Conservation (phyloP, 2,888 invertebrate species). For the Resseliella maxima region DNA sequence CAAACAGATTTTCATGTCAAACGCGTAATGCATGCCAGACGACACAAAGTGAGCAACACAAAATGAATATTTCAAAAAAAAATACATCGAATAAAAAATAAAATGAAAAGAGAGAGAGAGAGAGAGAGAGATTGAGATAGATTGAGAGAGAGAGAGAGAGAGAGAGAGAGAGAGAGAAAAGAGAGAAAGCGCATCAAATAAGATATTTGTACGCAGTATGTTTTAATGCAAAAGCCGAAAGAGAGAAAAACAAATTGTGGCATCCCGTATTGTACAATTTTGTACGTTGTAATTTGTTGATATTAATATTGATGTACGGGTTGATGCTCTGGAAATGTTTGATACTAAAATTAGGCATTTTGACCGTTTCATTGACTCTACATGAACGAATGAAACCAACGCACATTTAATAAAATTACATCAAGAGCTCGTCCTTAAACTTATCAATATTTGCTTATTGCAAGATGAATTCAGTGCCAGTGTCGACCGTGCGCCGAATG, state of each 20-base stretch:
- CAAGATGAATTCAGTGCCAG: conserved; percentile 41
- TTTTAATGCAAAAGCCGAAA: conserved; percentile 29
- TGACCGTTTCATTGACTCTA: background rate
- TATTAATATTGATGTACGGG: background rate
- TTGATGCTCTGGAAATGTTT: conserved; percentile 12
- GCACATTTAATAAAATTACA: background rate
- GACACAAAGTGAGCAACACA: conserved; percentile 29
- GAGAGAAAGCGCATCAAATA: conserved; percentile 2
- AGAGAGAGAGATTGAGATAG: no score
- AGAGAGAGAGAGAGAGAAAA: no score
- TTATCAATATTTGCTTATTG: background rate
- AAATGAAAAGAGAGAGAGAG: no score
- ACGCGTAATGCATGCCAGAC: conserved; percentile 46
- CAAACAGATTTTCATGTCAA: conserved; percentile 50
- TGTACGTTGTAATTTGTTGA: background rate
- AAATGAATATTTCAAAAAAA: background rate
- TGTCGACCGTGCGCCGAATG: conserved; percentile 6
- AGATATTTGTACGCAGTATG: conserved; percentile 31
- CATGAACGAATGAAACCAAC: no score
- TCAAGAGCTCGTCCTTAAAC: conserved; percentile 15
- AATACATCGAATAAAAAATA: background rate
- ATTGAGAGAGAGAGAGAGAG: no score
- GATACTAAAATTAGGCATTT: conserved; percentile 29
- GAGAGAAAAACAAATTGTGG: background rate
- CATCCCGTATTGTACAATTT: background rate